Conservation (phyloP, 2,797 vertebrate species). For the Myripristis murdjan region DNA sequence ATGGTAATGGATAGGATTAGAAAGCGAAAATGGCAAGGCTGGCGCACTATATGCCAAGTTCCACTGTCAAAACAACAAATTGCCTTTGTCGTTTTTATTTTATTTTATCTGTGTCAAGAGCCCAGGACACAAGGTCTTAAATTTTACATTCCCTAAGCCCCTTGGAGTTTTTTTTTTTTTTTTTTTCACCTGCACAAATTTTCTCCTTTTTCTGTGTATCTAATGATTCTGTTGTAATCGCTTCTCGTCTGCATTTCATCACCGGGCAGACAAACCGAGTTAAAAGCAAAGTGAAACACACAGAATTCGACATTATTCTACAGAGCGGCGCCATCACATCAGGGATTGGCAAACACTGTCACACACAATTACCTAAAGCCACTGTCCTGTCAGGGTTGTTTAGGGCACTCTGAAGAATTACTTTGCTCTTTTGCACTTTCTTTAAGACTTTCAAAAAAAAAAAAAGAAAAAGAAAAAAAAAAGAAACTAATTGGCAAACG, state of each 20-base stretch:
- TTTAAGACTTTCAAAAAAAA: constrained; percentile 7
- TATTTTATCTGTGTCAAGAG: neutral
- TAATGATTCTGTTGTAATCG: constrained; percentile 30
- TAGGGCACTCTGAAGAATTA: constrained; percentile 58
- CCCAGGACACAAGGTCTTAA: neutral
- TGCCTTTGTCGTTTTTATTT: constrained; percentile 5
- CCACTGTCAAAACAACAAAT: neutral
- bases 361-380: constrained; percentile 66
- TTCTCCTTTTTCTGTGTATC: neutral
- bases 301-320: constrained; percentile 30
- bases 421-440: constrained; percentile 28
- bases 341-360: constrained; percentile 56
- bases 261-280: constrained; percentile 1
- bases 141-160: too few relatives aligned
- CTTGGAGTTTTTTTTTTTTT: too few relatives aligned
- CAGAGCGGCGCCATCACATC: constrained; percentile 52
- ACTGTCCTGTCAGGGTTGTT: constrained; percentile 48
- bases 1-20: constrained; percentile 6
- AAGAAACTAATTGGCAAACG: neutral
- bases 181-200: neutral
- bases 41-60: neutral
- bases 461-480: neutral
- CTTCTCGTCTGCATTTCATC: constrained; percentile 7
- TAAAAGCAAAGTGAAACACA: constrained; percentile 1
- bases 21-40: neutral